A percentile compares a stretch with the other conserved stretches of the same genome.
These are phyloP conservation scores for Myripristis murdjan DNA, from an alignment of 2,797 vertebrate species.

Conservation along the genomic window DNA sequence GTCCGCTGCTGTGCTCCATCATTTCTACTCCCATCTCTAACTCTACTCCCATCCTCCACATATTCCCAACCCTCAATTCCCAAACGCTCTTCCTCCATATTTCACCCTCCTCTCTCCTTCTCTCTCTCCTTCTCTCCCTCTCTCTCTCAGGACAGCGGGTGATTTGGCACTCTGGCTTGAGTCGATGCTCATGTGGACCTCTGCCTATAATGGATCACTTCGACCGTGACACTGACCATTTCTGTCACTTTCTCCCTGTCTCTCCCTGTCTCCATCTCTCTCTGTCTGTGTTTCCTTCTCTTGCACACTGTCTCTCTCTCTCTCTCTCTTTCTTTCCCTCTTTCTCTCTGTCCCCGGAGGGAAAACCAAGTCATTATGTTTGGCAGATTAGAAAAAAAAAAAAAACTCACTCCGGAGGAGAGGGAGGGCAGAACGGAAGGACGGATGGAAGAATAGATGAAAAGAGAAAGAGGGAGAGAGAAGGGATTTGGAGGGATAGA, in stretches of 20 bases:
- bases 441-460: conserved; percentile 35
- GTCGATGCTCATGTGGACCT: conserved; percentile 56
- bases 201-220: conserved; percentile 67
- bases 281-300: neutral
- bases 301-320: neutral
- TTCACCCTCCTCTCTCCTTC: neutral
- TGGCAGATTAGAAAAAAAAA: conserved; percentile 61
- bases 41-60: conserved; percentile 58
- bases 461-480: conserved; percentile 26
- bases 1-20: conserved; percentile 48
- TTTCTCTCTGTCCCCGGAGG: conserved; percentile 46
- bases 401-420: conserved; percentile 18
- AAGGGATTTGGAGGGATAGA: conserved; percentile 52
- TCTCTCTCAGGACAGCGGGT: conserved; percentile 49
- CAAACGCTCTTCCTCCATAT: conserved; percentile 22
- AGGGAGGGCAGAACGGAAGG: conserved; percentile 45
- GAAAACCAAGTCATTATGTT: conserved; percentile 69
- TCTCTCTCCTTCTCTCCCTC: neutral
- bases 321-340: neutral
- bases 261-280: conserved; percentile 28
- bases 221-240: conserved; percentile 65
- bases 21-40: too few relatives aligned
- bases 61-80: conserved; percentile 57
- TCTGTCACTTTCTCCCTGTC: conserved; percentile 30
- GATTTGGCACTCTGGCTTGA: conserved; percentile 47